Percentiles rank a stretch among this genome's conserved stretches.
Evolutionary conservation across 2,797 vertebrate species (phyloP).

Genomic region (Glossophaga mutica): DNA sequence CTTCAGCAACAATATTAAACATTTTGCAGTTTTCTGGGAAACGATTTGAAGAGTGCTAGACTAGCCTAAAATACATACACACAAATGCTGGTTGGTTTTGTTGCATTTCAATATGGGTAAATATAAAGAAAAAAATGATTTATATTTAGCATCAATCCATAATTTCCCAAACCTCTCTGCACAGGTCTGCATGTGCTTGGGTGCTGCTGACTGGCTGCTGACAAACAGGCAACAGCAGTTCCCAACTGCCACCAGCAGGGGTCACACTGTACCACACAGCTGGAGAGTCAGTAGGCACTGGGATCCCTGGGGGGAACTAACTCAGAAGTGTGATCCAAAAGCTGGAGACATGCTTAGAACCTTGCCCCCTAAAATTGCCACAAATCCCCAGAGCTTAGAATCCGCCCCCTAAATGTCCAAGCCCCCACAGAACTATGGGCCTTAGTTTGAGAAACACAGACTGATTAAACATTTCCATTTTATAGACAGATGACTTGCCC

Average conservation of each 20-base stretch:
- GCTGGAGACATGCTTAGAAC: background rate
- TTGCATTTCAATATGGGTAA: rapidly evolving
- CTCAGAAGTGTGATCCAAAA: background rate
- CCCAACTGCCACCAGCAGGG: background rate
- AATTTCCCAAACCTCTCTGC: background rate
- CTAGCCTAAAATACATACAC: background rate
- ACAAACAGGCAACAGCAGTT: too few relatives aligned
- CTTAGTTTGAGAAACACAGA: background rate
- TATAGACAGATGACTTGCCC: background rate
- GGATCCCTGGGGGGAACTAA: too few relatives aligned
- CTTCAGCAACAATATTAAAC: background rate
- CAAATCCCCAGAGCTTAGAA: background rate
- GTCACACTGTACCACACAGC: background rate
- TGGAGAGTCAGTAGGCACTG: background rate
- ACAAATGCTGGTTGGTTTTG: background rate
- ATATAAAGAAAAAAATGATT: too few relatives aligned
- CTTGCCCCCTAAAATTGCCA: background rate
- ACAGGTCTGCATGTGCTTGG: too few relatives aligned
- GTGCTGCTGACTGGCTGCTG: rapidly evolving
- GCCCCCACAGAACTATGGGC: background rate
- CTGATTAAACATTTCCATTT: background rate
- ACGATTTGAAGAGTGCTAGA: background rate
- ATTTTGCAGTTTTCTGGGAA: background rate
- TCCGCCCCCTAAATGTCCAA: background rate
- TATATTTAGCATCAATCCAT: background rate